A percentile compares a stretch with the other conserved stretches of the same genome.
These are phyloP conservation scores for Phainopepla nitens DNA, from an alignment of 2,113 vertebrate species.

Conservation along the genomic window DNA sequence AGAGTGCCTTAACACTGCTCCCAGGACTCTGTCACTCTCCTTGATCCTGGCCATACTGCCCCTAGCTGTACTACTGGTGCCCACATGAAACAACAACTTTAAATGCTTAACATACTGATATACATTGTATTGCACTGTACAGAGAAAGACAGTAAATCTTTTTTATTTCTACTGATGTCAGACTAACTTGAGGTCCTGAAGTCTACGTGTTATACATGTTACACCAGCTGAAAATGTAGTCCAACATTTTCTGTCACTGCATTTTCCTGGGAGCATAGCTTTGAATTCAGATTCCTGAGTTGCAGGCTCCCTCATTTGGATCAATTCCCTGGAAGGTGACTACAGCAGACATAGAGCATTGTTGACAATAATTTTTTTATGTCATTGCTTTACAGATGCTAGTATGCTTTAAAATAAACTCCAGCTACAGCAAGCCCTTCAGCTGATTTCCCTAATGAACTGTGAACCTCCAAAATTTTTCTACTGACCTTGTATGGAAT, in stretches of 20 bases:
- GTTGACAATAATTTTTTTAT: conserved; percentile 45
- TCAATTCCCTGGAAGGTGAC: conserved; percentile 43
- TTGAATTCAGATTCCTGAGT: neutral
- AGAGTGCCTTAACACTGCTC: neutral
- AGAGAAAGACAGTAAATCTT: neutral
- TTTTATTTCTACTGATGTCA: neutral
- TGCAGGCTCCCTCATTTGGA: neutral
- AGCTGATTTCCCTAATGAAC: conserved; percentile 71
- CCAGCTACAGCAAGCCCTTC: conserved; percentile 49
- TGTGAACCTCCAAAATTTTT: conserved; percentile 64
- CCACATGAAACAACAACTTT: neutral
- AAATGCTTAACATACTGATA: neutral
- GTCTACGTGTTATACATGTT: neutral
- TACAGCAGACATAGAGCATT: neutral
- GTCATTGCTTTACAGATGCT: conserved; percentile 28
- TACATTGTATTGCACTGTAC: neutral
- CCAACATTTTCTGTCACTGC: neutral
- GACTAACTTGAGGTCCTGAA: neutral
- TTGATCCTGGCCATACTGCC: neutral
- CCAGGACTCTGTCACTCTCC: neutral
- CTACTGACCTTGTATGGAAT: conserved; percentile 59
- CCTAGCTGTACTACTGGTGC: neutral
- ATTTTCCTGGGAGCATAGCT: neutral
- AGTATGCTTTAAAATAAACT: conserved; percentile 63
- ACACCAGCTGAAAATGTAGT: neutral